A percentile compares a stretch with the other conserved stretches of the same genome.
These are phyloP conservation scores for Micromussa lordhowensis DNA, from an alignment of 92 coral and sea anemone genomes.

Conservation along the genomic window DNA sequence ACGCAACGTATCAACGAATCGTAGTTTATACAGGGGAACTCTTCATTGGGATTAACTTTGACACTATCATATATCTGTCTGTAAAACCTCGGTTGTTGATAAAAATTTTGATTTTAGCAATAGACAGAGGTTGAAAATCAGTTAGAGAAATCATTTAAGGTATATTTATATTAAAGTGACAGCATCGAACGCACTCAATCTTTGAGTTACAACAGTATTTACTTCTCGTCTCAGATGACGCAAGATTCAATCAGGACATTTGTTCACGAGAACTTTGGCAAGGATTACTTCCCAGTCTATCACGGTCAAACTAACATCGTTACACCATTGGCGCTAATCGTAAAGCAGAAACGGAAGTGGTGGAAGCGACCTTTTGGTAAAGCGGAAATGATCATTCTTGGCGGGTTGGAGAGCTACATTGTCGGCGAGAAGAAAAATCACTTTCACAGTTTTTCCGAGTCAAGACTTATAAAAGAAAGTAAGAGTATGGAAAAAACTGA, in stretches of 20 bases:
- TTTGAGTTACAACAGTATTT: background rate
- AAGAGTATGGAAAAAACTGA: constrained; percentile 60
- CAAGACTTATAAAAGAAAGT: constrained; percentile 21
- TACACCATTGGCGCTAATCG: constrained; percentile 34
- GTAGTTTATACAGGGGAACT: too few relatives aligned
- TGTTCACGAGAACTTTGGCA: constrained; percentile 65
- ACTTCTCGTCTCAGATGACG: constrained; percentile 14
- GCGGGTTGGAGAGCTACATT: constrained; percentile 53
- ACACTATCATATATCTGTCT: too few relatives aligned
- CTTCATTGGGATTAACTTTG: too few relatives aligned
- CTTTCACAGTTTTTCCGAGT: constrained; percentile 13
- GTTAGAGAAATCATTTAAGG: too few relatives aligned
- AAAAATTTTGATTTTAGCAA: too few relatives aligned
- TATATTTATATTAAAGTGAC: too few relatives aligned
- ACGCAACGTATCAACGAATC: too few relatives aligned
- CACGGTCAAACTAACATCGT: constrained; percentile 61
- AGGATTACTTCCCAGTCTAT: constrained; percentile 58
- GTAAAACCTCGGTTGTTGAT: too few relatives aligned
- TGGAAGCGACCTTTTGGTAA: constrained; percentile 74
- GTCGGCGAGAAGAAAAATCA: constrained; percentile 6
- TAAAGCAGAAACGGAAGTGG: constrained; percentile 61
- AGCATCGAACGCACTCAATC: too few relatives aligned
- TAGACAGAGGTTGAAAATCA: too few relatives aligned
- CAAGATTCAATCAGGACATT: constrained; percentile 41
- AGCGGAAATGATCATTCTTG: constrained; percentile 52